Conservation (phyloP, 2,888 invertebrate species). For the Orchesellides sinensis region DNA sequence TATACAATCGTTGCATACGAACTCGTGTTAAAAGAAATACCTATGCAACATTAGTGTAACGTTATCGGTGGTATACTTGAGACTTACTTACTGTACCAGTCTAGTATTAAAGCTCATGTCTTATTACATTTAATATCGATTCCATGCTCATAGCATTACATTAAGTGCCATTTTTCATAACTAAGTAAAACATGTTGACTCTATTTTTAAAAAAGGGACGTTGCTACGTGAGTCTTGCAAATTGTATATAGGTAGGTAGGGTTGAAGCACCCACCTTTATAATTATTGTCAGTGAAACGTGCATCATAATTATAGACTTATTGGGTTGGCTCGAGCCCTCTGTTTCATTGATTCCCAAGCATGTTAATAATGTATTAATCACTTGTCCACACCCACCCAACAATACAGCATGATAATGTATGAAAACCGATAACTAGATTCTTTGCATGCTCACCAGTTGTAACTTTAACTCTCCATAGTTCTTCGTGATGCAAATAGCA, state of each 20-base stretch:
- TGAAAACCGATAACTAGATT: background rate
- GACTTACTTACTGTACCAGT: no score
- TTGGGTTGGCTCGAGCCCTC: background rate
- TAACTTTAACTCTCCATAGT: background rate
- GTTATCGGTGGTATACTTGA: no score
- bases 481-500: background rate
- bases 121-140: no score
- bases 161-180: no score
- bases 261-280: no score
- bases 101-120: no score
- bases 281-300: background rate
- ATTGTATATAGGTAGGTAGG: background rate
- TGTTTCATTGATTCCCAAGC: constrained; percentile 15
- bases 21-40: no score
- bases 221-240: constrained; percentile 10
- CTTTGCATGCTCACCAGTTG: background rate
- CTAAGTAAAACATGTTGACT: no score
- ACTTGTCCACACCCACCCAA: constrained; percentile 22
- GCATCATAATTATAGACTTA: background rate
- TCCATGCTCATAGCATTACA: no score
- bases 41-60: background rate
- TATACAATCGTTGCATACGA: no score
- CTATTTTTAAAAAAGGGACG: background rate
- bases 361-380: background rate
- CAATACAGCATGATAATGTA: background rate